A percentile compares a stretch with the other conserved stretches of the same genome.
Conservation (phyloP, 2,113 vertebrate genomes). For the Micromys minutus region DNA sequence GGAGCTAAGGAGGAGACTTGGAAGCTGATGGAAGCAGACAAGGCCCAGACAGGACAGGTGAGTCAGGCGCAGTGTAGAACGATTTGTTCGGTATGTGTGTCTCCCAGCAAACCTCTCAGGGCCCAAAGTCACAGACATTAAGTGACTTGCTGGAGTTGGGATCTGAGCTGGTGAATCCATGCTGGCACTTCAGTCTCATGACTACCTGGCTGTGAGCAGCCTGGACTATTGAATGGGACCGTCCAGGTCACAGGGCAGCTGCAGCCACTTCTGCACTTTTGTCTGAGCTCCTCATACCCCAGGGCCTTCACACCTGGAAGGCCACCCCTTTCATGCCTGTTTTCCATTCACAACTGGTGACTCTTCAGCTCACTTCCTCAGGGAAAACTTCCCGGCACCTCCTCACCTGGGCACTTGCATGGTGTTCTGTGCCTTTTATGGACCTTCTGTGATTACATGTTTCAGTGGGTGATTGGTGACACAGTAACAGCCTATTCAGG, state of each 20-base stretch:
- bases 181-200: rapidly evolving
- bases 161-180: neutral
- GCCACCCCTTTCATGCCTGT: neutral
- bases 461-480: neutral
- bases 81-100: neutral
- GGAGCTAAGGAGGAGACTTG: slow-evolving; percentile 85
- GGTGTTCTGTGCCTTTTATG: neutral
- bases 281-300: neutral
- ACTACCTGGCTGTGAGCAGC: neutral
- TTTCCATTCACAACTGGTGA: neutral
- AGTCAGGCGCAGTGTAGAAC: neutral
- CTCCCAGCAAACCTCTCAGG: rapidly evolving
- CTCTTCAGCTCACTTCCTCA: neutral
- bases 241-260: neutral
- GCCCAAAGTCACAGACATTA: neutral
- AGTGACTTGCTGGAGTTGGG: neutral
- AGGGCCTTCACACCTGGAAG: neutral
- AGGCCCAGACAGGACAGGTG: slow-evolving; percentile 94
- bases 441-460: neutral
- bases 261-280: neutral
- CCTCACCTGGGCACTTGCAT: rapidly evolving
- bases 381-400: too few species aligned
- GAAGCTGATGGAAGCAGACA: slow-evolving; percentile 93
- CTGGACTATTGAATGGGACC: too few species aligned
- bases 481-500: too few species aligned